phyloP scores from a whole-genome alignment of 2,113 vertebrate species.

The Gorsachius goisagi region DNA sequence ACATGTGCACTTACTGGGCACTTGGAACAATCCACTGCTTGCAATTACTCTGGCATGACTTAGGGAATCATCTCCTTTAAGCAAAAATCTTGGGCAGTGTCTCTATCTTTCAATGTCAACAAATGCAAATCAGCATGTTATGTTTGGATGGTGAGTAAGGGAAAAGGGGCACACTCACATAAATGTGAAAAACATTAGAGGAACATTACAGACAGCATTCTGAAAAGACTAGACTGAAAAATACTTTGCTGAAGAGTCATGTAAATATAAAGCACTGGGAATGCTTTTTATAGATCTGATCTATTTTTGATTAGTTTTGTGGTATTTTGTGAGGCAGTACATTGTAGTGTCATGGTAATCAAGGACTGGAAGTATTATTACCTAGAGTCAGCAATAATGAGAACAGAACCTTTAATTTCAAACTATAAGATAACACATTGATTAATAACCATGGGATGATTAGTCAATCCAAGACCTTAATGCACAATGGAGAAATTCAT shows the following conservation, averaged over 20 bases:
- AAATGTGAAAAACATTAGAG: background rate
- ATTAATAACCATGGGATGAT: slow-evolving; percentile 74
- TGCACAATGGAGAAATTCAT: slow-evolving; percentile 75
- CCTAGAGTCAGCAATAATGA: slow-evolving; percentile 68
- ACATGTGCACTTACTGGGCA: background rate
- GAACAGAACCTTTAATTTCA: slow-evolving; percentile 73
- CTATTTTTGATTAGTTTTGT: slow-evolving; percentile 45
- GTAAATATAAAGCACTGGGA: background rate
- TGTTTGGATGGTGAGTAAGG: background rate
- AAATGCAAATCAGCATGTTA: background rate
- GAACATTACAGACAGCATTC: background rate
- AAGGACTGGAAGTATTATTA: slow-evolving; percentile 60
- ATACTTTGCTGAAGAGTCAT: background rate
- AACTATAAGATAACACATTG: slow-evolving; percentile 71
- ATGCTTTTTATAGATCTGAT: slow-evolving; percentile 61
- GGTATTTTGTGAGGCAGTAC: slow-evolving; percentile 33
- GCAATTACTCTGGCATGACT: background rate
- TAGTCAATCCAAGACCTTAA: slow-evolving; percentile 68
- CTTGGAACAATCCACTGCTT: background rate
- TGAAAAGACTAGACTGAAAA: background rate
- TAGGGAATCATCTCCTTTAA: background rate
- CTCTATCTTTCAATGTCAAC: background rate
- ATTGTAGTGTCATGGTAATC: slow-evolving; percentile 50
- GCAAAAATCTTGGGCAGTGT: background rate
- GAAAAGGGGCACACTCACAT: background rate